These are phyloP conservation scores for Enteromius paludinosus DNA, from an alignment of 2,797 vertebrate genomes.

Conservation along the genomic window DNA sequence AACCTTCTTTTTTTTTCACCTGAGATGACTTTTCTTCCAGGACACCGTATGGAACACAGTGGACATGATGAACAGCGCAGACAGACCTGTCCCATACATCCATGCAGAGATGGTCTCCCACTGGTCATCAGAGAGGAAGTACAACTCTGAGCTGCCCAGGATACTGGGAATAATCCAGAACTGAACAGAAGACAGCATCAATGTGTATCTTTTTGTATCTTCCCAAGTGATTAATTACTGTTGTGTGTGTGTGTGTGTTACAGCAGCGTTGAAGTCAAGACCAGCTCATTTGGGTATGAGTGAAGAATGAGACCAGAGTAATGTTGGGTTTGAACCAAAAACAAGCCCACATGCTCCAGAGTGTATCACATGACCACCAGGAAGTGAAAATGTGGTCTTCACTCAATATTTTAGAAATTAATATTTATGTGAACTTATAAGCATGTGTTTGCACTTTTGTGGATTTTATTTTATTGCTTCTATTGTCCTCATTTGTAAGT, in stretches of 20 bases:
- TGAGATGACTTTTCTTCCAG: slow-evolving; percentile 95
- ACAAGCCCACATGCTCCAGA: neutral
- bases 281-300: neutral
- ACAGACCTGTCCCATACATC: slow-evolving; percentile 87
- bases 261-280: neutral
- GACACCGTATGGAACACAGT: slow-evolving; percentile 92
- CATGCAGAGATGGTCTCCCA: slow-evolving; percentile 87
- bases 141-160: slow-evolving; percentile 89
- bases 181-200: slow-evolving; percentile 61
- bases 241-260: neutral
- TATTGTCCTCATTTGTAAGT: too few relatives aligned
- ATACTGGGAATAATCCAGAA: slow-evolving; percentile 96
- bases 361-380: neutral
- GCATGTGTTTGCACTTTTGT: neutral
- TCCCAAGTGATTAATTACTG: neutral
- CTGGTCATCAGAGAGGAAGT: slow-evolving; percentile 88
- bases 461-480: too few relatives aligned
- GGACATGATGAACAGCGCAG: slow-evolving; percentile 91
- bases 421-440: neutral
- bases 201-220: neutral
- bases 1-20: slow-evolving; percentile 71
- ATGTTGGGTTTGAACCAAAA: neutral
- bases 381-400: neutral
- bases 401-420: neutral
- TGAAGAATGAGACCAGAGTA: neutral